Evolutionary conservation across 2,113 vertebrate genomes (phyloP), one percentile per base, ranked within the genome.

Genomic region (Addax nasomaculatus): DNA sequence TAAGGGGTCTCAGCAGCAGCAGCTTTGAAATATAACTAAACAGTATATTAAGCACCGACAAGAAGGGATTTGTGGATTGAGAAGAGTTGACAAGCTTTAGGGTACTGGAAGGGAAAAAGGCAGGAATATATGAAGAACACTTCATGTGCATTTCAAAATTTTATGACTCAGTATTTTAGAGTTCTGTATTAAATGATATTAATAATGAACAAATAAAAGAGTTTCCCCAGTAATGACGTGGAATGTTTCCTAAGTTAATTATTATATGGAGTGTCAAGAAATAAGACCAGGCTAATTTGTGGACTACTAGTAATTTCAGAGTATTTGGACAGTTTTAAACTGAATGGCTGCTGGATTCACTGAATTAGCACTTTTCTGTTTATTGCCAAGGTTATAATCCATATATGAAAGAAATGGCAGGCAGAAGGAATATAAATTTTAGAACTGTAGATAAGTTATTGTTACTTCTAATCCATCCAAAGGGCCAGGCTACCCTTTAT

Each of bases 121-220:
- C 13, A 91, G 49, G 45, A 87, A 73, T 79, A 83, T 80, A 47
- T 62, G 29, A 89, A 86, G 30, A 92, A 83, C 9, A 64, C 43
- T 87, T 85, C n/a, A 27, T 62, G 4, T 85, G 21, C 76, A 96
- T 81, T 95, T 88, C 76, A 60, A 67, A 96, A 62, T 95, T 89
- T 47, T 67, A 85, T 57, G 30, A 47, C 17, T 27, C 43, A 96
- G 17, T 67, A 17, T 83, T 73, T 51, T 96, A 85, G 27, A 81
- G 16, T 89, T 97, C 36, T 97, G 33, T 55, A 78, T 81, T 49
- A 95, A 73, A 49, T 84, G 33, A 45, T 33, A 64, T 4, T n/a
- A 90, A 14, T 14, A 94, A 47, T 9, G 60, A 81, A 30, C 9
- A 30, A 58, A 80, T 25, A 81, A 58, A 91, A 73, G 51, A 51